Conservation (phyloP, 2,797 vertebrate species). For the Schizothorax lantsangensis region DNA sequence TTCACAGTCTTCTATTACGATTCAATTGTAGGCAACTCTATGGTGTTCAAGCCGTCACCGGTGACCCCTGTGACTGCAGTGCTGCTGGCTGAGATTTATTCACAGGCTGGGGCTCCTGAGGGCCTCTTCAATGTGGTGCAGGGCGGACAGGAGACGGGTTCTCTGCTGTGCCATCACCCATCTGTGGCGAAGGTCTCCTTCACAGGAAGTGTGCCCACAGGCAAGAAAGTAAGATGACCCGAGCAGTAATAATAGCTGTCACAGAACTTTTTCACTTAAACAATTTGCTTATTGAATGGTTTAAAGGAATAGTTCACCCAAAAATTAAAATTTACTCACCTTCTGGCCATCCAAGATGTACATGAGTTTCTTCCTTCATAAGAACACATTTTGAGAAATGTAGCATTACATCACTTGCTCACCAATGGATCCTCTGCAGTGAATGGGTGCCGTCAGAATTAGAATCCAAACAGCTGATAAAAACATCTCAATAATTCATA, state of each 20-base stretch:
- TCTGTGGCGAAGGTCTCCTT: constrained; percentile 95
- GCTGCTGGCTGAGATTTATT: constrained; percentile 91
- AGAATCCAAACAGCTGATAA: not conserved
- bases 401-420: not conserved
- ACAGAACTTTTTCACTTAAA: not conserved
- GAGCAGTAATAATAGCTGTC: not conserved
- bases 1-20: not conserved
- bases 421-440: not conserved
- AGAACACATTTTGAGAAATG: not conserved
- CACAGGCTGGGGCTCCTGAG: constrained; percentile 84
- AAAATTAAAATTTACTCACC: not conserved
- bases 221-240: constrained; percentile 84
- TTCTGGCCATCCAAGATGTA: not conserved
- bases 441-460: not conserved
- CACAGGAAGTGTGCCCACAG: constrained; percentile 94
- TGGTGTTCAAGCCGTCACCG: constrained; percentile 96
- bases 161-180: constrained; percentile 88
- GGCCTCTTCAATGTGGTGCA: constrained; percentile 95
- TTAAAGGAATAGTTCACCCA: not conserved
- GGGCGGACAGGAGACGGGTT: constrained; percentile 88
- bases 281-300: not conserved
- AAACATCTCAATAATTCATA: not conserved
- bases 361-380: not conserved
- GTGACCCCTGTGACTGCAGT: constrained; percentile 89
- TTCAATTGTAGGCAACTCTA: constrained; percentile 86